Evolutionary conservation across 2,888 invertebrate genomes (phyloP).

Genomic region (Oscheius myriophilus): DNA sequence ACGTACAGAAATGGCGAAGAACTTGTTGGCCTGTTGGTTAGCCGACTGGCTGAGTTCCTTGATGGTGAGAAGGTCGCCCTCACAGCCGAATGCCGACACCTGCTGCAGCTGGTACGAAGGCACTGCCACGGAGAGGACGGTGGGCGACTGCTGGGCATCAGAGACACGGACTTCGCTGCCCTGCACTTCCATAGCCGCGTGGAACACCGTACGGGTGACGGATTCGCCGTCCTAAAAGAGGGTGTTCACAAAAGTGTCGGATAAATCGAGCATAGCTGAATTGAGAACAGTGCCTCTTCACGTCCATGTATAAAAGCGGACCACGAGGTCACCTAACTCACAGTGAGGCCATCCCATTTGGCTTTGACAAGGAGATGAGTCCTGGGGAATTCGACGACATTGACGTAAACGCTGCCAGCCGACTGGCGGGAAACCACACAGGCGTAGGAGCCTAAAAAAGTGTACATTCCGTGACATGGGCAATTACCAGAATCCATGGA

Average conservation of each 20-base stretch:
- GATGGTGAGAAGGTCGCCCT: slow-evolving; percentile 42
- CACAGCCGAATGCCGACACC: slow-evolving; percentile 37
- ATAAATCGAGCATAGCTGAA: not conserved
- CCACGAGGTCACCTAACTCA: slow-evolving; percentile 1
- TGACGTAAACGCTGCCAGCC: slow-evolving; percentile 7
- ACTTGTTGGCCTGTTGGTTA: slow-evolving; percentile 38
- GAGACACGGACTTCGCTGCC: slow-evolving; percentile 44
- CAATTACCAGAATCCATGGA: not conserved
- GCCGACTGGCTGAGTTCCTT: slow-evolving; percentile 11
- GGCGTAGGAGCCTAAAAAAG: slow-evolving; percentile 21
- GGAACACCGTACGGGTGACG: slow-evolving; percentile 27
- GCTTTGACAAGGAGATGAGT: slow-evolving; percentile 31
- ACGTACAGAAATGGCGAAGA: slow-evolving; percentile 35
- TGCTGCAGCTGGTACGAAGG: slow-evolving; percentile 38
- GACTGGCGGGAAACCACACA: slow-evolving; percentile 18
- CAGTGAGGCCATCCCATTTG: slow-evolving; percentile 33
- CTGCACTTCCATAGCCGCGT: slow-evolving; percentile 40
- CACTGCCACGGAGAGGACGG: slow-evolving; percentile 36
- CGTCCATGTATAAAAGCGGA: too few relatives aligned
- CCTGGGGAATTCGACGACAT: slow-evolving; percentile 12
- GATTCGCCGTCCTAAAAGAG: not conserved
- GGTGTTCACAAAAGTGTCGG: not conserved
- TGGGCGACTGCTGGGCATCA: slow-evolving; percentile 34
- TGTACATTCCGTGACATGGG: not conserved
- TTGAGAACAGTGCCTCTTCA: not conserved